Evolutionary conservation across 1,140 invertebrate species (phyloP).

Genomic region (Drosophila sechellia): DNA sequence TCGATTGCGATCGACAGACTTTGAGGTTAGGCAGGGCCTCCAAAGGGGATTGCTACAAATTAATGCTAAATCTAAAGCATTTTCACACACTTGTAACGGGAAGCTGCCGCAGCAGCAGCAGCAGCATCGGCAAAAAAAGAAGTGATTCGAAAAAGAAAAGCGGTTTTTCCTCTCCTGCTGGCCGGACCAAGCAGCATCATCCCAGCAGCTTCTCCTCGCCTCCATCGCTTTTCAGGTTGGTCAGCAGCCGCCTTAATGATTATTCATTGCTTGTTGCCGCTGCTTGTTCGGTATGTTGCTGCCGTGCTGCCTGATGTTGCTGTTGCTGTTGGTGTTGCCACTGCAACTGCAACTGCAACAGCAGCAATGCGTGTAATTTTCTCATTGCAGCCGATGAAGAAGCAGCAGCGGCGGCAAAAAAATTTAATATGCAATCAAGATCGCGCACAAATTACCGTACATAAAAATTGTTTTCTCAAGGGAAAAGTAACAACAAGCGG

Average conservation of each 20-base stretch:
- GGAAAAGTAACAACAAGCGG: constrained; percentile 68
- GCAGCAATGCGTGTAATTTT: constrained; percentile 79
- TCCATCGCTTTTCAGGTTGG: constrained; percentile 29
- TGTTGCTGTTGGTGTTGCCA: constrained; percentile 33
- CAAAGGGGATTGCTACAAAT: constrained; percentile 61
- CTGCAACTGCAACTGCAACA: constrained; percentile 21
- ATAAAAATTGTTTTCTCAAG: constrained; percentile 81
- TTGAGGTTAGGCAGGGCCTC: constrained; percentile 53
- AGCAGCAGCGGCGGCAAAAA: constrained; percentile 1
- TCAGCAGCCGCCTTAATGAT: constrained; percentile 75
- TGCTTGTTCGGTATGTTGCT: constrained; percentile 38
- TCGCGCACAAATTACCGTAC: constrained; percentile 82
- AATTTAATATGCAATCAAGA: constrained; percentile 83
- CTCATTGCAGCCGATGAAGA: constrained; percentile 64
- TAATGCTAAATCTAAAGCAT: constrained; percentile 81
- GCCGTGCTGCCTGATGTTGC: too few species aligned
- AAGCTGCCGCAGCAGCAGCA: constrained; percentile 51
- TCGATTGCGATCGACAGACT: constrained; percentile 74
- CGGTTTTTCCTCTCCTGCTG: constrained; percentile 43
- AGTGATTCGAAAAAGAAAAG: constrained; percentile 32
- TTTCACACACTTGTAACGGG: constrained; percentile 82
- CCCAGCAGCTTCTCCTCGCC: neutral
- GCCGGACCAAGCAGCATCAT: constrained; percentile 7
- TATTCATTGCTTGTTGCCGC: constrained; percentile 69
- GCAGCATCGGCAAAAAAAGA: constrained; percentile 22